Conservation (phyloP, 2,113 vertebrate species). For the Melanocharis versteri region DNA sequence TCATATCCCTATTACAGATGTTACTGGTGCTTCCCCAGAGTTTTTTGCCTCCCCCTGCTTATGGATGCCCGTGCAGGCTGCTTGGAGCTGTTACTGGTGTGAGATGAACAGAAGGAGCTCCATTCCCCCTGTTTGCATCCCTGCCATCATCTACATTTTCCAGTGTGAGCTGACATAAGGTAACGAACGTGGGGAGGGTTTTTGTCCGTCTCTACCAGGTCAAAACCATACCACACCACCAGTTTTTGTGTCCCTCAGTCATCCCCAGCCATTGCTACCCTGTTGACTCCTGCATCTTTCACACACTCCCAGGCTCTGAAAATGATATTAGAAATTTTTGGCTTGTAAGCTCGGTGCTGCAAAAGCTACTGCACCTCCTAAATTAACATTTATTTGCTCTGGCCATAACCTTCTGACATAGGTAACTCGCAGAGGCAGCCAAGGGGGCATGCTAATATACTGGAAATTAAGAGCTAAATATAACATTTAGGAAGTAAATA, state of each 20-base stretch:
- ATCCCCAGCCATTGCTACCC: background rate
- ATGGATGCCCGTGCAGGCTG: background rate
- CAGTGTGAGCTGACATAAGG: background rate
- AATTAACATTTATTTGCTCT: background rate
- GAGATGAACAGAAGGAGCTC: background rate
- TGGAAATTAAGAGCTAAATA: background rate
- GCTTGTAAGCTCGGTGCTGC: background rate
- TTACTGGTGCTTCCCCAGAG: background rate
- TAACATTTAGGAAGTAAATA: background rate
- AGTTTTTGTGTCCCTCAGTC: background rate
- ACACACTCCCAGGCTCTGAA: background rate
- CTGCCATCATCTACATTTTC: background rate
- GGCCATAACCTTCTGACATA: background rate
- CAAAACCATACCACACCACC: background rate
- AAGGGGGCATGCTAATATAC: background rate
- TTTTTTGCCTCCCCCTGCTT: background rate
- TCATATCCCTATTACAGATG: background rate
- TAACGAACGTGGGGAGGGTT: background rate
- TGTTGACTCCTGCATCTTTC: background rate
- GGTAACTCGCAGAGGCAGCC: background rate
- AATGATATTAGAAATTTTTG: background rate
- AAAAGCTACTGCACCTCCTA: background rate
- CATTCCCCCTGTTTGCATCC: background rate
- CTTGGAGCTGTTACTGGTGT: background rate
- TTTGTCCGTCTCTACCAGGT: background rate